These are phyloP conservation scores for Deroptyus accipitrinus DNA, from an alignment of 2,113 vertebrate genomes.

Conservation along the genomic window DNA sequence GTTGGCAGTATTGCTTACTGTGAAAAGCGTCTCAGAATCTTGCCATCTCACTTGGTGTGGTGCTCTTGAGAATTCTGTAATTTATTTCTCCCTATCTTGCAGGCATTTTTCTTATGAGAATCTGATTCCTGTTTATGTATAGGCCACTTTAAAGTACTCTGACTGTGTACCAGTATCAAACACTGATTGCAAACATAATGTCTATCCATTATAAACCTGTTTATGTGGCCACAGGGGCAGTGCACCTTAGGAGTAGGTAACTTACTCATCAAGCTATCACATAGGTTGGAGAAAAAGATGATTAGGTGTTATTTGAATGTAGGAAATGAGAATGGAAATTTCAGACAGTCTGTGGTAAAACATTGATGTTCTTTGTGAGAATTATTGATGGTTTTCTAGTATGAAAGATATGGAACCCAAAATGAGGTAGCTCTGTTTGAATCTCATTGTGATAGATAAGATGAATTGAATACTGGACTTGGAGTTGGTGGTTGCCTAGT, in stretches of 20 bases:
- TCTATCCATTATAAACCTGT: background rate
- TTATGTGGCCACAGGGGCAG: background rate
- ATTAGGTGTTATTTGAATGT: background rate
- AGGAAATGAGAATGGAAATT: background rate
- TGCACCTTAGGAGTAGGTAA: background rate
- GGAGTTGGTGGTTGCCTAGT: background rate
- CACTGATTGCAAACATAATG: background rate
- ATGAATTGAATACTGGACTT: background rate
- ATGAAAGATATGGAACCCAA: background rate
- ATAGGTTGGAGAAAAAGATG: background rate
- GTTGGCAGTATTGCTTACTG: background rate
- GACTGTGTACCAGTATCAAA: background rate
- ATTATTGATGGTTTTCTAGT: background rate
- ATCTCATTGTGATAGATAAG: background rate
- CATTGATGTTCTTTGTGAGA: background rate
- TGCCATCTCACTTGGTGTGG: rapidly evolving
- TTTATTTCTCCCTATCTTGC: background rate
- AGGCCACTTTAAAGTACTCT: background rate
- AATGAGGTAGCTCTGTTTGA: background rate
- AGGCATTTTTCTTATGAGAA: background rate
- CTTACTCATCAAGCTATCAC: background rate
- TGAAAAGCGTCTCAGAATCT: background rate
- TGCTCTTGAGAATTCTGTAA: background rate
- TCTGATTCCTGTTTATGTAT: background rate
- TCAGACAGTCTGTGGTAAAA: background rate